These are phyloP conservation scores for Plumapathes pennacea DNA, from an alignment of 92 coral and sea anemone species.

Conservation along the genomic window DNA sequence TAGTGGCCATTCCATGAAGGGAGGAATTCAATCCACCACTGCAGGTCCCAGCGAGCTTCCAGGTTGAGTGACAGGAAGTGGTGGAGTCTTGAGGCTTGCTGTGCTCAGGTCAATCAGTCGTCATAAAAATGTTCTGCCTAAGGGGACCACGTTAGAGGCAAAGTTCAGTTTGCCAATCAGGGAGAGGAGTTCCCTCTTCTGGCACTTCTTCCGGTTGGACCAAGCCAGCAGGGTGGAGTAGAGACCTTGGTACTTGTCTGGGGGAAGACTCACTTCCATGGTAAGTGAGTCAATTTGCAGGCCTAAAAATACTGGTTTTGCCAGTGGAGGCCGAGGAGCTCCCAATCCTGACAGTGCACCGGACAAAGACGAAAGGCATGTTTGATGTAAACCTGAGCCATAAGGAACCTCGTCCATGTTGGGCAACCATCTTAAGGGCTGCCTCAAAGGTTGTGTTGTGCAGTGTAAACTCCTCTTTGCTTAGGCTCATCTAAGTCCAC, in stretches of 20 bases:
- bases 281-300: slow-evolving; percentile 9
- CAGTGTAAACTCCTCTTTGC: slow-evolving; percentile 1
- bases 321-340: slow-evolving; percentile 13
- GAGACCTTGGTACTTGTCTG: slow-evolving; percentile 9
- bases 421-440: slow-evolving; percentile 2
- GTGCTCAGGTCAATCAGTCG: slow-evolving; percentile 13
- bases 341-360: slow-evolving; percentile 17
- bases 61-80: not conserved
- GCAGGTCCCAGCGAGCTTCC: not conserved
- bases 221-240: slow-evolving; percentile 3
- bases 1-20: not conserved
- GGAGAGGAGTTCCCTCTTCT: slow-evolving; percentile 12
- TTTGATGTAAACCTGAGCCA: slow-evolving; percentile 16
- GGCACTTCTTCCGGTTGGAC: slow-evolving; percentile 3
- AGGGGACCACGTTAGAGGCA: slow-evolving; percentile 24
- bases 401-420: slow-evolving; percentile 11
- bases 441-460: slow-evolving; percentile 6
- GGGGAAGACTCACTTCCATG: slow-evolving; percentile 14
- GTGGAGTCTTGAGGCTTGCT: too few species aligned
- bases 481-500: too few species aligned
- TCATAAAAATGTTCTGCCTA: slow-evolving; percentile 18
- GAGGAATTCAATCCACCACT: slow-evolving; percentile 5
- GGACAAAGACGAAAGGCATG: slow-evolving; percentile 21
- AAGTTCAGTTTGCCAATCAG: slow-evolving; percentile 25
- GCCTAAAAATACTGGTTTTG: slow-evolving; percentile 15